Percentiles rank a stretch among this genome's conserved stretches.
Evolutionary conservation across 2,113 vertebrate genomes (phyloP).

Genomic region (Thinocorus orbignyianus): DNA sequence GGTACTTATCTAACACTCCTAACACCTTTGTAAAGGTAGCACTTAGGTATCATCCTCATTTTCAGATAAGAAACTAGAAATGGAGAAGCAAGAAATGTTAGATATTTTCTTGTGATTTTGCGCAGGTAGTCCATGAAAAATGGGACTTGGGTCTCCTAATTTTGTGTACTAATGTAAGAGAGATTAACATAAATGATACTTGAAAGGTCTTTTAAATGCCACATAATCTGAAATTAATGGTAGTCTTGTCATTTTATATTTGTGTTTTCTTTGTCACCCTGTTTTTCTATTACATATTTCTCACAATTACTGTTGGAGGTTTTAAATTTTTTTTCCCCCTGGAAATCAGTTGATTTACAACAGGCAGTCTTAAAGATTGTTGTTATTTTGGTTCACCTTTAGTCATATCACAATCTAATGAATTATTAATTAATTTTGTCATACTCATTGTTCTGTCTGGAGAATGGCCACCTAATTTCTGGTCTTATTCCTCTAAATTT

Average conservation of each 20-base stretch:
- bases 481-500: neutral
- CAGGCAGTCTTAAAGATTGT: neutral
- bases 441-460: neutral
- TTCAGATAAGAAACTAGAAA: constrained; percentile 21
- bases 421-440: constrained; percentile 17
- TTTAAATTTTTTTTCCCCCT: neutral
- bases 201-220: neutral
- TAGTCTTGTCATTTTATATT: neutral
- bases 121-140: neutral
- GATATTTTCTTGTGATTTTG: neutral
- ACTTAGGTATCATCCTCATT: constrained; percentile 17
- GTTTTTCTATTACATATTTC: neutral
- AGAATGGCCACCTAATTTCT: neutral
- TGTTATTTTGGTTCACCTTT: neutral
- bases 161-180: neutral
- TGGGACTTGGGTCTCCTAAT: neutral
- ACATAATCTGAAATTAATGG: neutral
- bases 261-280: neutral
- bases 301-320: neutral
- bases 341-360: neutral
- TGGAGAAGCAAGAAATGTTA: neutral
- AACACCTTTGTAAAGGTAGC: constrained; percentile 12
- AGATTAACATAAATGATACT: neutral
- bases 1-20: constrained; percentile 33
- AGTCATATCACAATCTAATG: neutral